phyloP scores from a whole-genome alignment of 2,888 invertebrate genomes.

The Lepas anatifera region DNA sequence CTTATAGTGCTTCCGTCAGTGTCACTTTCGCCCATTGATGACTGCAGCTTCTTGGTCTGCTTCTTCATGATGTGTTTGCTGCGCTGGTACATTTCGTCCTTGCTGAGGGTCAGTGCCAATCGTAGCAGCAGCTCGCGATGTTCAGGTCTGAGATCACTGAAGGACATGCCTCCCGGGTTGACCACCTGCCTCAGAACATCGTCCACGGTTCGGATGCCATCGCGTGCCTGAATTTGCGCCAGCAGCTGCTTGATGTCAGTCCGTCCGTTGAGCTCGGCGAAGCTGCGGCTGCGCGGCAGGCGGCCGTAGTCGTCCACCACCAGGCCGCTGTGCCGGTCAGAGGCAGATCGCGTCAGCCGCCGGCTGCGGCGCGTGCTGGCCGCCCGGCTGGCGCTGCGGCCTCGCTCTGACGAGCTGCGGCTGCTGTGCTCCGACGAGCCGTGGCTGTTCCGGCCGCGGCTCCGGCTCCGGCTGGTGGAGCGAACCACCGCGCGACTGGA shows the following conservation, averaged over 20 bases:
- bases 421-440: conserved; percentile 10
- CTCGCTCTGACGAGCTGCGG: conserved; percentile 19
- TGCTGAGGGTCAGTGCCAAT: conserved; percentile 75
- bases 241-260: conserved; percentile 26
- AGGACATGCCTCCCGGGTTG: conserved; percentile 83
- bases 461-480: background rate
- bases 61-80: conserved; percentile 80
- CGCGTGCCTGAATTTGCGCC: conserved; percentile 33
- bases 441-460: conserved; percentile 1
- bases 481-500: background rate
- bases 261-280: conserved; percentile 48
- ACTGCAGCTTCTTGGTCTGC: conserved; percentile 43
- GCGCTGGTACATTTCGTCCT: conserved; percentile 78
- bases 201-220: conserved; percentile 74
- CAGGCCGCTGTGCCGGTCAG: conserved; percentile 19
- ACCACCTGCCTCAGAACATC: conserved; percentile 61
- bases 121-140: conserved; percentile 81
- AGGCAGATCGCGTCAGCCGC: conserved; percentile 19
- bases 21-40: conserved; percentile 18
- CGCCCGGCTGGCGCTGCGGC: conserved; percentile 21
- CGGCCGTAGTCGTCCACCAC: conserved; percentile 1
- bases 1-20: conserved; percentile 24
- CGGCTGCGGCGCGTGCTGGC: conserved; percentile 19
- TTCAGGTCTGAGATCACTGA: conserved; percentile 79
- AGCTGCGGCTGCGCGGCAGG: conserved; percentile 33